These are phyloP conservation scores for Scleropages formosus DNA, from an alignment of 2,797 vertebrate species.

Conservation along the genomic window DNA sequence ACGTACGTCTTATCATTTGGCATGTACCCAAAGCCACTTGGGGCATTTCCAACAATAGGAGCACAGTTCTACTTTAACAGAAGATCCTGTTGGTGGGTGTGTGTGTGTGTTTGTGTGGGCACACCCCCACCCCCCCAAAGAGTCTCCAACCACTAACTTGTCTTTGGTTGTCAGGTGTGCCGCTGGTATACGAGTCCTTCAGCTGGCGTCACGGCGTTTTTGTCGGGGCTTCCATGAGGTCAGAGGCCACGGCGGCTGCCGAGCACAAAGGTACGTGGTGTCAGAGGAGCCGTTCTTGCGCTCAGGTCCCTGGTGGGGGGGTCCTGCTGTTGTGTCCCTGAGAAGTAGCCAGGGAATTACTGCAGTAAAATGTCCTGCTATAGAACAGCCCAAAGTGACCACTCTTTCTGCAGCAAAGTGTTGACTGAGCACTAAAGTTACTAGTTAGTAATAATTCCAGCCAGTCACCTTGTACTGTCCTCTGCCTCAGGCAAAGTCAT, in stretches of 20 bases:
- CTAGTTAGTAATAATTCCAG: not conserved
- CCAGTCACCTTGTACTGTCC: not conserved
- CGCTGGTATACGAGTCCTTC: constrained; percentile 86
- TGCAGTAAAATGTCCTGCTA: not conserved
- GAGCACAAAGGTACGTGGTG: constrained; percentile 79
- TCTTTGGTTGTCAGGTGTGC: constrained; percentile 71
- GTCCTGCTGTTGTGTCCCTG: not conserved
- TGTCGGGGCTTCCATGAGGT: constrained; percentile 87
- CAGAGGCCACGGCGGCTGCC: constrained; percentile 88
- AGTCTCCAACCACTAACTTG: too few relatives aligned
- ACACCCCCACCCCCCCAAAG: not conserved
- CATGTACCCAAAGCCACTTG: constrained; percentile 7
- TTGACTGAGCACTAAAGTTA: too few relatives aligned
- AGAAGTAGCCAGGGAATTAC: not conserved
- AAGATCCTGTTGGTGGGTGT: not conserved
- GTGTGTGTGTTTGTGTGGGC: too few relatives aligned
- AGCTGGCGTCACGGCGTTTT: constrained; percentile 90
- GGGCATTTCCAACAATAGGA: constrained; percentile 21
- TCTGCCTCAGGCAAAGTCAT: constrained; percentile 74
- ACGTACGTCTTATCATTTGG: constrained; percentile 1
- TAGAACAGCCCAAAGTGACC: too few relatives aligned
- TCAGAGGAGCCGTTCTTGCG: not conserved
- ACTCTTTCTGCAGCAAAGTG: too few relatives aligned
- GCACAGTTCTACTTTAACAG: not conserved
- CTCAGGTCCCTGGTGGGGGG: too few relatives aligned